phyloP scores from a whole-genome alignment of 1,140 invertebrate species.

The Drosophila triauraria region DNA sequence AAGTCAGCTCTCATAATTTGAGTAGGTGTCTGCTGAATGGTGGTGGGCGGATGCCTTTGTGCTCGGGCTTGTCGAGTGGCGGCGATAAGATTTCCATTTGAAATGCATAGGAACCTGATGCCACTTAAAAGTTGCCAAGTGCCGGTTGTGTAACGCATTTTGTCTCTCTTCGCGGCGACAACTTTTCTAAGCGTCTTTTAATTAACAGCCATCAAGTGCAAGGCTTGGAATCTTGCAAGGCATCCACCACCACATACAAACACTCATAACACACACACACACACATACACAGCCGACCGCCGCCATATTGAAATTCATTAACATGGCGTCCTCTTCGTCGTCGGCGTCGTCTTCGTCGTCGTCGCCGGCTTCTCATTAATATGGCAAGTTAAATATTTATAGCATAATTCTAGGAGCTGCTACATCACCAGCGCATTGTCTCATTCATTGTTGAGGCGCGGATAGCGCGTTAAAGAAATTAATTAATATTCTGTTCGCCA shows the following conservation, averaged over 20 bases:
- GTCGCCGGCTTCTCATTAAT: slow-evolving; percentile 70
- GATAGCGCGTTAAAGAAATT: slow-evolving; percentile 73
- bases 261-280: background rate
- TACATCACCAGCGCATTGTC: slow-evolving; percentile 73
- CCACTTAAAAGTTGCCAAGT: slow-evolving; percentile 67
- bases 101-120: slow-evolving; percentile 58
- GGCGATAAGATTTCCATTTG: slow-evolving; percentile 44
- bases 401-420: slow-evolving; percentile 78
- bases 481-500: slow-evolving; percentile 75
- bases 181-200: slow-evolving; percentile 79
- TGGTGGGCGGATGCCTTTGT: slow-evolving; percentile 12
- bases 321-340: slow-evolving; percentile 53
- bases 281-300: slow-evolving; percentile 37
- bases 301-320: slow-evolving; percentile 84
- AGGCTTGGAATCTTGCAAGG: slow-evolving; percentile 70
- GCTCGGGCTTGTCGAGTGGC: slow-evolving; percentile 27
- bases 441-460: slow-evolving; percentile 74
- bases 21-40: slow-evolving; percentile 30
- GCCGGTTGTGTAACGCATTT: slow-evolving; percentile 46
- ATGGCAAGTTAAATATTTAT: slow-evolving; percentile 84
- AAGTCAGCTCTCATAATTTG: slow-evolving; percentile 44
- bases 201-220: slow-evolving; percentile 81
- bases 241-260: slow-evolving; percentile 26
- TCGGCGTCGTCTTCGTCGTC: slow-evolving; percentile 1
- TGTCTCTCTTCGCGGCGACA: slow-evolving; percentile 42